Percentiles rank a stretch among this genome's conserved stretches.
These are phyloP conservation scores for Pristionchus fissidentatus DNA, from an alignment of 2,888 invertebrate species.

Conservation along the genomic window DNA sequence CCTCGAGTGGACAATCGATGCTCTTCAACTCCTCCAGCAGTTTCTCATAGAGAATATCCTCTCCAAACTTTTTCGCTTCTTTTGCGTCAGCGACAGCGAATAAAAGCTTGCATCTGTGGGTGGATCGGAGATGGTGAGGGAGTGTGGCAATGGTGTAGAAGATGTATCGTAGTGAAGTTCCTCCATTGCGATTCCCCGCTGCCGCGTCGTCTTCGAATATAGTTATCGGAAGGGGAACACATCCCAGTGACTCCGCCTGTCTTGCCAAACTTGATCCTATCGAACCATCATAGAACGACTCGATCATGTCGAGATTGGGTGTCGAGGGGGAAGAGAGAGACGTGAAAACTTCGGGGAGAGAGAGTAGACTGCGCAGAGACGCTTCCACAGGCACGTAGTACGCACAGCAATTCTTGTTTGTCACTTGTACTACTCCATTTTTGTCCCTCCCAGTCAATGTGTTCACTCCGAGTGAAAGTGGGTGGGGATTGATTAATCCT, in stretches of 20 bases:
- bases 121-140: background rate
- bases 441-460: background rate
- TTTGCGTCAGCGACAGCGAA: background rate
- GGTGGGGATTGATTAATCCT: background rate
- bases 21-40: background rate
- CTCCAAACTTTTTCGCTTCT: background rate
- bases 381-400: background rate
- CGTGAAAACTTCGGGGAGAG: background rate
- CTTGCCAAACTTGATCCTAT: background rate
- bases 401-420: background rate
- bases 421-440: background rate
- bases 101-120: background rate
- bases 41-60: background rate
- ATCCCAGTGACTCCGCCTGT: background rate
- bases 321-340: background rate
- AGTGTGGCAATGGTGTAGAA: background rate
- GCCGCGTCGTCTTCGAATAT: constrained; percentile 21
- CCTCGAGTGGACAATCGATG: background rate
- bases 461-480: background rate
- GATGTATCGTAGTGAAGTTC: background rate
- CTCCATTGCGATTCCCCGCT: background rate
- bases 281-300: background rate
- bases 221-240: background rate
- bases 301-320: background rate
- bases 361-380: background rate